Evolutionary conservation across 1,140 invertebrate genomes (phyloP).

Genomic region (Drosophila bifasciata): DNA sequence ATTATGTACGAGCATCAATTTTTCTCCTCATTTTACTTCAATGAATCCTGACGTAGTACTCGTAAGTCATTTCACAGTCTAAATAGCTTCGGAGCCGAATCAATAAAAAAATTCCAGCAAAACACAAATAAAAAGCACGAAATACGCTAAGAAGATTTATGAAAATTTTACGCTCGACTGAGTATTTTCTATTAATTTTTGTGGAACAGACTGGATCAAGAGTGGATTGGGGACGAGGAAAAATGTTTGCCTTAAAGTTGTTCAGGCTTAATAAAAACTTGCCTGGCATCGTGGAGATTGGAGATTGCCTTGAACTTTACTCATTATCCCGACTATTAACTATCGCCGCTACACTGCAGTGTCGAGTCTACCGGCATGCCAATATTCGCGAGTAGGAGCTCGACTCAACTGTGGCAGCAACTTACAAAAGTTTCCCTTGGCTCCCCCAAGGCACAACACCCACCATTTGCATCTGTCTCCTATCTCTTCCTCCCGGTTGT

Average conservation of each 20-base stretch:
- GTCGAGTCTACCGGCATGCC: conserved; percentile 27
- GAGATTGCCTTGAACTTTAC: conserved; percentile 38
- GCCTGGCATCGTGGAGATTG: conserved; percentile 1
- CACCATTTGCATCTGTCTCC: conserved; percentile 42
- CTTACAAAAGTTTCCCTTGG: conserved; percentile 45
- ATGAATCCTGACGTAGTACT: not conserved
- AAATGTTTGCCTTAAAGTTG: conserved; percentile 10
- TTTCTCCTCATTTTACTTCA: not conserved
- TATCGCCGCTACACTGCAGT: too few species aligned
- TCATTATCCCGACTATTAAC: conserved; percentile 49
- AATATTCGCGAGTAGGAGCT: conserved; percentile 21
- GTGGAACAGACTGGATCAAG: conserved; percentile 1
- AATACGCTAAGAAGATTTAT: not conserved
- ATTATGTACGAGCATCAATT: not conserved
- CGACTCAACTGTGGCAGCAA: conserved; percentile 52
- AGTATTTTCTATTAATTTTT: conserved; percentile 56
- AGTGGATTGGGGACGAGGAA: conserved; percentile 25
- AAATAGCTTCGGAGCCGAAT: conserved; percentile 1
- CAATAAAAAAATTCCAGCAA: conserved; percentile 10
- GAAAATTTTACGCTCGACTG: conserved; percentile 54
- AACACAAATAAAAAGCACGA: conserved; percentile 12
- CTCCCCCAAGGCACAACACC: conserved; percentile 28
- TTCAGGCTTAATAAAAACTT: conserved; percentile 10
- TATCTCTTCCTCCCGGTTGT: conserved; percentile 1
- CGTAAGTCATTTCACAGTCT: conserved; percentile 8